phyloP scores from a whole-genome alignment of 2,888 invertebrate species.

The Choristoneura rosaceana region DNA sequence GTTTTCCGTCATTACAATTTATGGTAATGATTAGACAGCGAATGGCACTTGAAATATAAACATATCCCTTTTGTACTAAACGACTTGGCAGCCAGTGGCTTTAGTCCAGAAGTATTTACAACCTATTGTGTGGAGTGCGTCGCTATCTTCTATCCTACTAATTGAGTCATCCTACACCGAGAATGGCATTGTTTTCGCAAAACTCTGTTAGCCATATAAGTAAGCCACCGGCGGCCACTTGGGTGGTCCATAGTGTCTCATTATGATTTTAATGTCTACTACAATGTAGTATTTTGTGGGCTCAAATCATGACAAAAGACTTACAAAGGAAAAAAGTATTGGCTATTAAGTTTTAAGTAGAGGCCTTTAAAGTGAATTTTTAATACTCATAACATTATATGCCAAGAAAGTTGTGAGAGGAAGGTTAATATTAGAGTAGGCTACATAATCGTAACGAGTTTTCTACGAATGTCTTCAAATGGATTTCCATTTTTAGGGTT shows the following conservation, averaged over 20 bases:
- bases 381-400: slow-evolving; percentile 42
- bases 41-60: slow-evolving; percentile 33
- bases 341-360: slow-evolving; percentile 36
- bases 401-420: slow-evolving; percentile 41
- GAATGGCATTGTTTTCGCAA: slow-evolving; percentile 78
- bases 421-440: not conserved
- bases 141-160: slow-evolving; percentile 73
- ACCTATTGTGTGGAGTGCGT: slow-evolving; percentile 65
- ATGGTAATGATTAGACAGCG: slow-evolving; percentile 6
- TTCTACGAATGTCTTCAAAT: not conserved
- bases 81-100: slow-evolving; percentile 43
- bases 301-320: slow-evolving; percentile 23
- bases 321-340: slow-evolving; percentile 38
- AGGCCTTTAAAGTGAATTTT: slow-evolving; percentile 36
- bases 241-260: slow-evolving; percentile 67
- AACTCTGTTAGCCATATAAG: slow-evolving; percentile 67
- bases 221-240: slow-evolving; percentile 62
- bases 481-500: not conserved
- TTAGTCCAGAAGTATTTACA: slow-evolving; percentile 66
- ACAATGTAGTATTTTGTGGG: slow-evolving; percentile 45
- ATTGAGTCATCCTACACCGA: slow-evolving; percentile 81
- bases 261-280: slow-evolving; percentile 44
- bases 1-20: not conserved
- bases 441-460: not conserved
- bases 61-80: slow-evolving; percentile 36